A percentile compares a stretch with the other conserved stretches of the same genome.
Conservation (phyloP, 1,140 invertebrate species). For the Ridgeia piscesae region DNA sequence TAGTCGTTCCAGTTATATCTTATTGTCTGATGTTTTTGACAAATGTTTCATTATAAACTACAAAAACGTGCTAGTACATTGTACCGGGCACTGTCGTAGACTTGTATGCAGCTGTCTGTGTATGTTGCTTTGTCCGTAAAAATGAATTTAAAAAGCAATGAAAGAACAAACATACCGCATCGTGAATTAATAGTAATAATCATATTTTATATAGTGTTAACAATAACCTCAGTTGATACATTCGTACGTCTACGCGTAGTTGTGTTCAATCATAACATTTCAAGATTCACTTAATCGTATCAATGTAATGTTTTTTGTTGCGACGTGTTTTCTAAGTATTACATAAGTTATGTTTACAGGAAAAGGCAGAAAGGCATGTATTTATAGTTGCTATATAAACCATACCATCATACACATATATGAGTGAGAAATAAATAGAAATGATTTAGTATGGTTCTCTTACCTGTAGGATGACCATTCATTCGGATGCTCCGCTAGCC, state of each 20-base stretch:
- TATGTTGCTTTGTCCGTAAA: too few species aligned
- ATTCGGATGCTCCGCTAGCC: neutral
- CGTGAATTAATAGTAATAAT: too few species aligned
- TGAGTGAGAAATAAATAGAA: neutral
- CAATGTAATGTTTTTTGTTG: neutral
- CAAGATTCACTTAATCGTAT: too few species aligned
- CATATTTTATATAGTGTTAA: too few species aligned
- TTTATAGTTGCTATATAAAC: neutral
- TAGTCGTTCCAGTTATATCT: neutral
- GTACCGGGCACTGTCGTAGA: too few species aligned
- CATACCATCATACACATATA: too few species aligned
- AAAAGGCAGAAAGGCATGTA: neutral
- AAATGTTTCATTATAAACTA: neutral
- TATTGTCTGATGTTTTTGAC: neutral
- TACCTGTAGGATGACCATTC: neutral
- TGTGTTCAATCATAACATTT: neutral
- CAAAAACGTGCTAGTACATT: too few species aligned
- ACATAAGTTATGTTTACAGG: neutral
- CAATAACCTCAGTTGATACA: too few species aligned
- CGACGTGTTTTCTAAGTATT: neutral
- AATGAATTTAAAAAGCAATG: too few species aligned
- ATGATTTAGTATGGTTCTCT: neutral
- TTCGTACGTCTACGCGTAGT: neutral
- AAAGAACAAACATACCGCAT: too few species aligned
- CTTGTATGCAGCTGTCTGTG: too few species aligned